Base-by-base conservation (phyloP, 2,797 vertebrate species). In the Tapirus indicus region DNA sequence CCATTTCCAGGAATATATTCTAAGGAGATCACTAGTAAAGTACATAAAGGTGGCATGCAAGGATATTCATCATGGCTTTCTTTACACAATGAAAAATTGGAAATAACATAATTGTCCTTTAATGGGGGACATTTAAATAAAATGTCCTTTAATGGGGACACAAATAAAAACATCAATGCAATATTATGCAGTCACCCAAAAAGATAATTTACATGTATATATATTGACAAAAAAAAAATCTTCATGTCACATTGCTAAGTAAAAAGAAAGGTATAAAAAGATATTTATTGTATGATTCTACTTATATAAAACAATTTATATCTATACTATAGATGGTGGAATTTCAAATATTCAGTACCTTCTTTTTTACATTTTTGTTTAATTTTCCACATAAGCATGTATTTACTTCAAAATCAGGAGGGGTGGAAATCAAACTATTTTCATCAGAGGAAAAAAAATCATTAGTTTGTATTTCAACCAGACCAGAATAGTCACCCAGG, bases 221-320 rank as follows among this genome's bases (percentile, higher is more conserved):
- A n/a, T 44, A 41, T 27, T 71, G 23, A 86, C 47, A 77, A 66
- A 62, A 86, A 95, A 77, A 95, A 92, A 90, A 74, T 60, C 20
- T 92, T 66, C 71, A 52, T 91, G 68, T 88, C 56, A 82, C 25
- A 78, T 54, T 91, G 17, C 17, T 89, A 78, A 95, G 38, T 86
- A 83, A 96, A 95, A 95, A 72, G 64, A 96, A 96, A 96, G 41
- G 14, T 88, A 83, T 82, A 62, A 88, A 91, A 78, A 41, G 95
- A 7, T 71, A 95, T 52, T 75, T 20, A 62, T 47, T 12, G 2
- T 56, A 8, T 94, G 54, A 60, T 35, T 93, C 38, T 83, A 54
- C 5, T 62, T 89, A 93, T 38, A 44, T 74, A 94, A 93, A 96
- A 96, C 72, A 95, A 85, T 93, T 82, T 62, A 14, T 52, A 52